Evolutionary conservation across 2,113 vertebrate species (phyloP).

Genomic region (Poeciliopsis retropinna): DNA sequence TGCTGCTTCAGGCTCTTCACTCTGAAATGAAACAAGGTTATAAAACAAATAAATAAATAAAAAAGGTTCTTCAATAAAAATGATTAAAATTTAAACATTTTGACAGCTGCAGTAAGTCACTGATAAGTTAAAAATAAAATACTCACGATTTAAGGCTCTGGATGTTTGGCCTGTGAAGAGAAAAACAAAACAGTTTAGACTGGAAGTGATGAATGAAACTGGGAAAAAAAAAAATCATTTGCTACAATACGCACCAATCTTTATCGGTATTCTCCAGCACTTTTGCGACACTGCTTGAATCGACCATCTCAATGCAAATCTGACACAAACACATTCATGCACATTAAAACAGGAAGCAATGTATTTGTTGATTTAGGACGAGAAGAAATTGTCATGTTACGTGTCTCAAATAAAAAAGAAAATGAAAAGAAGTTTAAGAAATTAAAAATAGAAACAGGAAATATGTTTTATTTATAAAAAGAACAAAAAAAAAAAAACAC

Average conservation of each 20-base stretch:
- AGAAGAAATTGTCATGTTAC: too few relatives aligned
- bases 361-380: too few relatives aligned
- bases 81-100: background rate
- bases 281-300: conserved; percentile 4
- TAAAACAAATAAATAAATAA: background rate
- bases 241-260: conserved; percentile 1
- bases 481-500: too few relatives aligned
- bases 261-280: conserved; percentile 24
- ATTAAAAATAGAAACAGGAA: too few relatives aligned
- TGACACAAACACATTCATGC: background rate
- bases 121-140: background rate
- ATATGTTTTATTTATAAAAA: too few relatives aligned
- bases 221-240: background rate
- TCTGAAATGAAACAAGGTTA: conserved; percentile 35
- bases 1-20: conserved; percentile 26
- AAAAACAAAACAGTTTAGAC: background rate
- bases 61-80: background rate
- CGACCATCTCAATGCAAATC: conserved; percentile 54
- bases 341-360: background rate
- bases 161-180: conserved; percentile 21
- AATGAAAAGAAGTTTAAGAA: too few relatives aligned
- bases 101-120: background rate
- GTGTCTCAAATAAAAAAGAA: too few relatives aligned
- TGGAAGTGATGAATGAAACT: background rate
- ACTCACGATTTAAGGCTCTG: conserved; percentile 36